Evolutionary conservation across 2,797 vertebrate species (phyloP).

Genomic region (Amblyopsis hoosieri): DNA sequence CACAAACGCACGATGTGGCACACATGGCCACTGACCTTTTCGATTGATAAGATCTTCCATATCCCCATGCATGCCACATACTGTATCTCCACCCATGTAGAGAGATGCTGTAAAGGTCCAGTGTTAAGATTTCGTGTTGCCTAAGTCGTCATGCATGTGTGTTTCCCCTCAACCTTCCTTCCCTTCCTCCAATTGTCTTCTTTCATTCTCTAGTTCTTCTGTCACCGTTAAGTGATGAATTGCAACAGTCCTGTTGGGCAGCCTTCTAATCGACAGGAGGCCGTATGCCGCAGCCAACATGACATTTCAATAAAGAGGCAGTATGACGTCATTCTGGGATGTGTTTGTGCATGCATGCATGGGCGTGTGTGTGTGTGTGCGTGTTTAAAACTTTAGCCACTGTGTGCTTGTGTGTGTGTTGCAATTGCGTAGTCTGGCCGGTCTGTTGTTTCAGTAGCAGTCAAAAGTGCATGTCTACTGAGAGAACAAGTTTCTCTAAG

Average conservation of each 20-base stretch:
- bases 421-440: slow-evolving; percentile 25
- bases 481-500: slow-evolving; percentile 50
- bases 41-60: no score
- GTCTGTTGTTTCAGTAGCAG: slow-evolving; percentile 57
- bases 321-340: slow-evolving; percentile 46
- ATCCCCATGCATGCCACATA: no score
- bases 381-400: not conserved
- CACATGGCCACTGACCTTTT: no score
- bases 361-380: slow-evolving; percentile 22
- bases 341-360: not conserved
- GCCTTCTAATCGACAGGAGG: slow-evolving; percentile 52
- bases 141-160: no score
- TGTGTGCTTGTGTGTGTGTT: slow-evolving; percentile 2
- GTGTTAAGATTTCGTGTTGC: no score
- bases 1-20: no score
- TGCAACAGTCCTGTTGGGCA: slow-evolving; percentile 71
- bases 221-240: slow-evolving; percentile 47
- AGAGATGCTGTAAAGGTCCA: no score
- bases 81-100: no score
- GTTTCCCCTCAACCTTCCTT: not conserved
- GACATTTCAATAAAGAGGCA: slow-evolving; percentile 67
- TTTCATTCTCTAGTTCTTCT: slow-evolving; percentile 11
- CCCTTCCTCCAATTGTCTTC: not conserved
- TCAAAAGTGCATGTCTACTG: slow-evolving; percentile 55
- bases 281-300: slow-evolving; percentile 61